Base-by-base conservation (phyloP, 2,797 vertebrate genomes). In the Salmo trutta region DNA sequence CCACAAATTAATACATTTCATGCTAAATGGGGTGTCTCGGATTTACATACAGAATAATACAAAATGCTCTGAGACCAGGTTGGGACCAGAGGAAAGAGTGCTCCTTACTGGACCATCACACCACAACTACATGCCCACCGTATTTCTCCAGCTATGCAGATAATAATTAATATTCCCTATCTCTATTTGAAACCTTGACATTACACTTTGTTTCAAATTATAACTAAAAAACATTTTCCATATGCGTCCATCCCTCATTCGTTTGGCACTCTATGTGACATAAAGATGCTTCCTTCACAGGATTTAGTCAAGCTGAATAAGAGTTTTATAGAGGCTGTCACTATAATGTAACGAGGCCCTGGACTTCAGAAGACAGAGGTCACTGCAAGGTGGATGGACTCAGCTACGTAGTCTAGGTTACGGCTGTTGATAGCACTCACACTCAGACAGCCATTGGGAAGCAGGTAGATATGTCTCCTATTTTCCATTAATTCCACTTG, bases 401-500 rank as follows among this genome's bases (percentile, higher is more conserved):
- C 86, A 0, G 92, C 88, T 29, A 96, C 77, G 16, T 95, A 94
- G 56, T 95, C 90, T 56, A 97, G 79, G 82, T 96, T 96, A 31
- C 5, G 69, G 52, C 87, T 77, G 77, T 95, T 96, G 84, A 97
- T 91, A 73, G 94, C 92, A 5, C 94, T 95, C 78, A 96, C 85
- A 47, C 96, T 97, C 6, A 96, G 82, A 79, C 90, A 89, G 4
- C 93, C 91, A 0, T 70, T 87, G 27, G 86, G 85, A 31, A 93
- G 92, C 75, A 96, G 79, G 77, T 96, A 95, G 65, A 96, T 75
- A 4, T 95, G 94, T 67, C 92, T 94, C 67, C 81, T 86, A 74
- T 80, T 90, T 51, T 84, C 82, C 79, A 97, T 81, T 82, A 92
- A 96, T 0, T 95, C 91, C 71, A 96, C 87, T 87, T 96, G 94